Percentiles rank a stretch among this genome's conserved stretches.
phyloP scores from a whole-genome alignment of 2,888 invertebrate species.

The Cryptophagus acutangulus region DNA sequence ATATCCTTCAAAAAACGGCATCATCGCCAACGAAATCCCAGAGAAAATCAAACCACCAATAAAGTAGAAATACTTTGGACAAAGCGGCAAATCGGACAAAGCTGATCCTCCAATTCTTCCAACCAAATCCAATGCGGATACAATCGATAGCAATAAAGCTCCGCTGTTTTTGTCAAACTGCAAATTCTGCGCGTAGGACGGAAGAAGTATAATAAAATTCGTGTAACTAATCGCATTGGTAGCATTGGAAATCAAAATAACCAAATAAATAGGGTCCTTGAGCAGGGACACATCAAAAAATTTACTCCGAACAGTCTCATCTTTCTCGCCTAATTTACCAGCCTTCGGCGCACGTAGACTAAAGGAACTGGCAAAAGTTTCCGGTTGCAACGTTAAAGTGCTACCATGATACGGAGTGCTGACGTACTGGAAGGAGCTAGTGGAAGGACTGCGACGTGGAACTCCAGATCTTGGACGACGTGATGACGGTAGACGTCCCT shows the following conservation, averaged over 20 bases:
- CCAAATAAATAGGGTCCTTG: conserved; percentile 73
- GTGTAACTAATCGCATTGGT: conserved; percentile 84
- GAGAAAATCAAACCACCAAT: conserved; percentile 73
- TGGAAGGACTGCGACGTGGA: conserved; percentile 67
- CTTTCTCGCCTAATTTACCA: conserved; percentile 44
- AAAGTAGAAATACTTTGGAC: conserved; percentile 79
- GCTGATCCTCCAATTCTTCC: conserved; percentile 84
- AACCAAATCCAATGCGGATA: conserved; percentile 74
- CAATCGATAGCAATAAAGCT: conserved; percentile 71
- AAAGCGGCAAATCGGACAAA: conserved; percentile 67
- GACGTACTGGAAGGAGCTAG: conserved; percentile 78
- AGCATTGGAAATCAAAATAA: conserved; percentile 78
- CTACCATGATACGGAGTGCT: conserved; percentile 84
- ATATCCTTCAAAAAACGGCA: conserved; percentile 67
- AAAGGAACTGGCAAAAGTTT: conserved; percentile 73
- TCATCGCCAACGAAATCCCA: conserved; percentile 65
- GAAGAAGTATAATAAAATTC: conserved; percentile 77
- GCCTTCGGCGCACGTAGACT: conserved; percentile 60
- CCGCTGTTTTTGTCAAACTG: conserved; percentile 67
- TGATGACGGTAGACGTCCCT: conserved; percentile 33
- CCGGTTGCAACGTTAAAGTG: conserved; percentile 71
- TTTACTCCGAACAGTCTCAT: conserved; percentile 47
- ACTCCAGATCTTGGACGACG: conserved; percentile 41
- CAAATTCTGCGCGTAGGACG: conserved; percentile 67
- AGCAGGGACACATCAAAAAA: conserved; percentile 71